Percentiles rank a stretch among this genome's conserved stretches.
These are phyloP conservation scores for Podilymbus podiceps DNA, from an alignment of 2,113 vertebrate species.

Conservation along the genomic window DNA sequence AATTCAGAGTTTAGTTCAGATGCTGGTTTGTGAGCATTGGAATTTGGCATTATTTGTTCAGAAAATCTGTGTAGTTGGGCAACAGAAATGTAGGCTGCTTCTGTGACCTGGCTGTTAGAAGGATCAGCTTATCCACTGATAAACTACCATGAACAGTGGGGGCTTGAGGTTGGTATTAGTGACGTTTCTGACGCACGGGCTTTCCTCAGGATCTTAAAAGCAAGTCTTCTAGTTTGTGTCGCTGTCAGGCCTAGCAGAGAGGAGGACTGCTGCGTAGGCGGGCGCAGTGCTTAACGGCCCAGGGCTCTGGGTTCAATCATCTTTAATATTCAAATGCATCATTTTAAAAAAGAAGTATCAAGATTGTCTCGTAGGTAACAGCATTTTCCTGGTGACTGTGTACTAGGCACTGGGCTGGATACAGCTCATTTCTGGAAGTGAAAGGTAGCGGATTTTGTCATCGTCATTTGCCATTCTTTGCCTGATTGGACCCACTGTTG, in stretches of 20 bases:
- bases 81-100: no score
- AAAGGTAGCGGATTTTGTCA: neutral
- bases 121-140: neutral
- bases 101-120: neutral
- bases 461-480: neutral
- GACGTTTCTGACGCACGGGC: neutral
- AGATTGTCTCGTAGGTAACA: neutral
- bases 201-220: neutral
- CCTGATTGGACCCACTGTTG: neutral
- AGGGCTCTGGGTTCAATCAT: neutral
- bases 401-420: neutral
- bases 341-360: neutral
- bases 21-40: neutral
- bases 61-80: neutral
- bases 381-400: neutral
- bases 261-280: neutral
- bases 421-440: neutral
- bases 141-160: rapidly evolving
- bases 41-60: neutral
- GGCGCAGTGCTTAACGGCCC: neutral
- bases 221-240: no score
- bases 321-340: neutral
- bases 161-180: neutral
- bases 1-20: neutral
- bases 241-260: neutral